These are phyloP conservation scores for Tapera naevia DNA, from an alignment of 2,797 vertebrate genomes.

Conservation along the genomic window DNA sequence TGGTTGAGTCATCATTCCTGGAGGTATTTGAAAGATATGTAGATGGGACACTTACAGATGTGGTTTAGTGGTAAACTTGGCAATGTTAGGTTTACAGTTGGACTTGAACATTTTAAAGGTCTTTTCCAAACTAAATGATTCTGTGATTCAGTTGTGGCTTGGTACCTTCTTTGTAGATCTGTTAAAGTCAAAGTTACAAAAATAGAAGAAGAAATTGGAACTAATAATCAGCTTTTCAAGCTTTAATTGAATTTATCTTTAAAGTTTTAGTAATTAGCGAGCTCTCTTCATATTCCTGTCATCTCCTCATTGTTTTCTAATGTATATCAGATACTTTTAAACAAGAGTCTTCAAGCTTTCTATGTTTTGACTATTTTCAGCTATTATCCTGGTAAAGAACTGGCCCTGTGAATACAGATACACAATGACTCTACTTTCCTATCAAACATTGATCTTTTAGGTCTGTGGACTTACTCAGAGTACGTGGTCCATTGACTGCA, in stretches of 20 bases:
- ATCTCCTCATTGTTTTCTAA: background rate
- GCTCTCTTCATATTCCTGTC: background rate
- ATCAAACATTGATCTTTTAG: background rate
- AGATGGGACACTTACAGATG: too few species aligned
- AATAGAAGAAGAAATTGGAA: background rate
- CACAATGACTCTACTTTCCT: background rate
- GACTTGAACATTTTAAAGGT: too few species aligned
- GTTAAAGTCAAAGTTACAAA: background rate
- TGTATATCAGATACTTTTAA: background rate
- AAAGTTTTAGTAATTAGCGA: background rate
- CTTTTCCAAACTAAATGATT: too few species aligned
- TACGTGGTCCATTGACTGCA: background rate
- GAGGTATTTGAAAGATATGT: too few species aligned
- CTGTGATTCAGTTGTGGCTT: background rate
- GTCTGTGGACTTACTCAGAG: background rate
- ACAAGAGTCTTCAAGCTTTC: background rate
- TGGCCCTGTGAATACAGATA: background rate
- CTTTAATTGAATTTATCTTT: background rate
- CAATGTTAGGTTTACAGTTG: too few species aligned
- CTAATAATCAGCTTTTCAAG: background rate
- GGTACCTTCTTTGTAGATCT: background rate
- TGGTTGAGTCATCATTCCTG: too few species aligned
- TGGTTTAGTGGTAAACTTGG: too few species aligned
- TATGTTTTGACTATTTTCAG: background rate
- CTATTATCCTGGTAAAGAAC: background rate